phyloP scores from a whole-genome alignment of 2,888 invertebrate species.

The Ennomos quercinarius region DNA sequence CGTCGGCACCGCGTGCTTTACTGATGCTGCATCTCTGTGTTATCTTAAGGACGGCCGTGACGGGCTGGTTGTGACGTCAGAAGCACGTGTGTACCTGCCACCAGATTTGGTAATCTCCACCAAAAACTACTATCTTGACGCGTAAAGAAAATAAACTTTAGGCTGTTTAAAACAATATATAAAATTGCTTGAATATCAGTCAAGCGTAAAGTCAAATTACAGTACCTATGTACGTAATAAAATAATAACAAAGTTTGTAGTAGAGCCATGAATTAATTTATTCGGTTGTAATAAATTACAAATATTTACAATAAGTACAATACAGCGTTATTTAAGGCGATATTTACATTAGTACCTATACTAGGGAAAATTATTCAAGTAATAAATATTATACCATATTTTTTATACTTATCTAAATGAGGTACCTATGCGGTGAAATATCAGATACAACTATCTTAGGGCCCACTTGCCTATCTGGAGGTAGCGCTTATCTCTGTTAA shows the following conservation, averaged over 20 bases:
- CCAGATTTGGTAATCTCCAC: neutral
- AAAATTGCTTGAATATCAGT: no score
- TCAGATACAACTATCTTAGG: no score
- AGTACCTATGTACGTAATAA: no score
- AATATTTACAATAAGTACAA: slow-evolving; percentile 35
- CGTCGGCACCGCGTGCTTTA: slow-evolving; percentile 5
- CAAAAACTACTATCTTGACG: neutral
- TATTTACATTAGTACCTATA: slow-evolving; percentile 9
- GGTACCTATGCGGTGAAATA: slow-evolving; percentile 3
- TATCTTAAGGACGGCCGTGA: slow-evolving; percentile 10
- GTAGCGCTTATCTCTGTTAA: no score
- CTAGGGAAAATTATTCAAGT: slow-evolving; percentile 6
- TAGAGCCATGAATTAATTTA: slow-evolving; percentile 8
- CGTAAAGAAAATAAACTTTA: slow-evolving; percentile 1
- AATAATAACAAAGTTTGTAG: no score
- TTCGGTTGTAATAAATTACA: slow-evolving; percentile 40
- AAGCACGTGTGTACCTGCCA: neutral
- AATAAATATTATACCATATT: neutral
- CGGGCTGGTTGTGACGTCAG: slow-evolving; percentile 6
- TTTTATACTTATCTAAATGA: slow-evolving; percentile 1
- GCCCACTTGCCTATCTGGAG: no score
- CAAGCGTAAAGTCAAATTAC: no score
- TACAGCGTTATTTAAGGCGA: slow-evolving; percentile 19
- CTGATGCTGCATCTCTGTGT: slow-evolving; percentile 5
- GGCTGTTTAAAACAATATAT: no score